Conservation (phyloP, 2,797 vertebrate genomes). For the Pitangus sulphuratus region DNA sequence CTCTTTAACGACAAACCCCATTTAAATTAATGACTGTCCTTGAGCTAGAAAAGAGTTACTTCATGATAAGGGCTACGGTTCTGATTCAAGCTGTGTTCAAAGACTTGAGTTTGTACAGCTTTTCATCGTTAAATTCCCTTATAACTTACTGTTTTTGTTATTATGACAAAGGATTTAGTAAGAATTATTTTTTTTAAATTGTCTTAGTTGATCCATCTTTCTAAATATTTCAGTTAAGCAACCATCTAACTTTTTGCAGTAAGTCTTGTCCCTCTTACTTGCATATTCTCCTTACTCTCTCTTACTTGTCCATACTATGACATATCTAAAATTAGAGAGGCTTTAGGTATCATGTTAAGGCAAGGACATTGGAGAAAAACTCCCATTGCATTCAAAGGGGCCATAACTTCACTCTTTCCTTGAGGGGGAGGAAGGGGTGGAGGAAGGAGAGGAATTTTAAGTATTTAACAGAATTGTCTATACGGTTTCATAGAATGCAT, state of each 20-base stretch:
- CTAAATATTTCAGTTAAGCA: neutral
- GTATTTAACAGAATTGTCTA: neutral
- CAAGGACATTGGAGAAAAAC: neutral
- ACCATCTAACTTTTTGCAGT: neutral
- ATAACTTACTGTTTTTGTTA: neutral
- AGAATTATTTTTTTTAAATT: neutral
- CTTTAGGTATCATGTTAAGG: neutral
- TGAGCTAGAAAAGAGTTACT: neutral
- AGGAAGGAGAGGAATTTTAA: neutral
- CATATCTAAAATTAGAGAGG: slow-evolving; percentile 41
- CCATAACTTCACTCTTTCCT: neutral
- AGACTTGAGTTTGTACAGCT: neutral
- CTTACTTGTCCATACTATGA: neutral
- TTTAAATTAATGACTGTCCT: neutral
- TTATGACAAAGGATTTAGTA: neutral
- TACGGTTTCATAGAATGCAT: neutral
- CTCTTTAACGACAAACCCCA: neutral
- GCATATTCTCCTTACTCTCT: neutral
- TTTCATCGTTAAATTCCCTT: neutral
- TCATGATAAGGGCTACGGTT: neutral
- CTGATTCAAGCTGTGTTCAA: neutral
- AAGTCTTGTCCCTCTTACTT: neutral
- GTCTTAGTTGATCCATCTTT: neutral
- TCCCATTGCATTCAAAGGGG: neutral
- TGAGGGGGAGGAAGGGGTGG: neutral